phyloP scores from a whole-genome alignment of 2,113 vertebrate genomes.

The Mustela nigripes region DNA sequence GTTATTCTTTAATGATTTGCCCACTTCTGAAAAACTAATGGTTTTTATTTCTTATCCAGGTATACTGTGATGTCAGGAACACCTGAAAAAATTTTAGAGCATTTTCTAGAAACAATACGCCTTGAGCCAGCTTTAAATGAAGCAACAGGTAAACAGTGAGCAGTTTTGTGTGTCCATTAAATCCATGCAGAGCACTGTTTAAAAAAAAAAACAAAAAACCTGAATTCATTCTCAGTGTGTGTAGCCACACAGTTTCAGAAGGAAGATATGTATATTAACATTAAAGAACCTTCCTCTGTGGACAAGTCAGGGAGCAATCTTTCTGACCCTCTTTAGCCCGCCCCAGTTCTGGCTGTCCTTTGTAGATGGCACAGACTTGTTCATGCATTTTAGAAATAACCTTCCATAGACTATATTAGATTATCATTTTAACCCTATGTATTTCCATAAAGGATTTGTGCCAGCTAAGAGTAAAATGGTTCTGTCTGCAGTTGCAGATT shows the following conservation, averaged over 20 bases:
- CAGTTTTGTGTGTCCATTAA: background rate
- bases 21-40: slow-evolving; percentile 75
- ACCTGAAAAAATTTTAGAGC: slow-evolving; percentile 99
- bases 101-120: slow-evolving; percentile 98
- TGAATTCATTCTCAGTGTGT: background rate
- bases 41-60: slow-evolving; percentile 86
- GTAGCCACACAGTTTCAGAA: background rate
- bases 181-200: background rate
- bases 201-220: background rate
- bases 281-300: background rate
- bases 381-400: too few species aligned
- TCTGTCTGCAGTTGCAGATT: background rate
- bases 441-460: background rate
- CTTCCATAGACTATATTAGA: background rate
- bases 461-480: background rate
- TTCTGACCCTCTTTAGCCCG: background rate
- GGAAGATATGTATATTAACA: too few species aligned
- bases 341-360: background rate
- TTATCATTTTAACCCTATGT: background rate
- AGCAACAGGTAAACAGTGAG: slow-evolving; percentile 87
- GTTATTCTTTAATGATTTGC: background rate
- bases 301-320: background rate
- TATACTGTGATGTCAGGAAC: slow-evolving; percentile 99
- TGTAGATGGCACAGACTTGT: background rate
- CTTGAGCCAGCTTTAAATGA: slow-evolving; percentile 94